These are phyloP conservation scores for Stenchaetothrips biformis DNA, from an alignment of 2,888 invertebrate species.

Conservation along the genomic window DNA sequence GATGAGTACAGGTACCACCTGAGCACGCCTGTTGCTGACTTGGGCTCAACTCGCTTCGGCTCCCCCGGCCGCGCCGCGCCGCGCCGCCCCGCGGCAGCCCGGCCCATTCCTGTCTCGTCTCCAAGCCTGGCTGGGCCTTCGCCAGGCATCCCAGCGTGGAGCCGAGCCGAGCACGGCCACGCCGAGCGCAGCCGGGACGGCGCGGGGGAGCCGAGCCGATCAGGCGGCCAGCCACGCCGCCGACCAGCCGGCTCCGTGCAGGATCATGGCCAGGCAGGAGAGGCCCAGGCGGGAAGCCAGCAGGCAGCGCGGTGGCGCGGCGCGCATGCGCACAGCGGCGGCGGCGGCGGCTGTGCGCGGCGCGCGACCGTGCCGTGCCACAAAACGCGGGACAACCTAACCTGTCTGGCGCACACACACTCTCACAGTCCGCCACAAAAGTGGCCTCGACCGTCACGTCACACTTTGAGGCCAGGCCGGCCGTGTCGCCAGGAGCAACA, in stretches of 20 bases:
- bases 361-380: neutral
- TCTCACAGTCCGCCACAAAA: neutral
- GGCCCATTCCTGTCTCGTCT: no score
- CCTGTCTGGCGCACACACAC: neutral
- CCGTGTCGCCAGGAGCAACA: no score
- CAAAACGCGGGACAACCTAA: conserved; percentile 24
- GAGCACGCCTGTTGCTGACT: no score
- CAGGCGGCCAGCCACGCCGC: neutral
- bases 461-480: no score
- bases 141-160: neutral
- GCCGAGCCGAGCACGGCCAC: neutral
- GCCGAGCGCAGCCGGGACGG: neutral
- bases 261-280: neutral
- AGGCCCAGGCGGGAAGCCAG: neutral
- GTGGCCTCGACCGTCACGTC: neutral
- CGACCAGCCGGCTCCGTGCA: no score
- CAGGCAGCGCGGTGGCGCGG: conserved; percentile 1
- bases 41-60: no score
- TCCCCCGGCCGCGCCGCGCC: no score
- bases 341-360: neutral
- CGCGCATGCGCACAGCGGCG: conserved; percentile 2
- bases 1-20: no score
- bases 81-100: no score
- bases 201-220: neutral
- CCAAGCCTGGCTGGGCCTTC: no score